Evolutionary conservation across 30 jellyfish, hydroid and myxozoan genomes (phyloP).

Genomic region (Aurelia coerulea): DNA sequence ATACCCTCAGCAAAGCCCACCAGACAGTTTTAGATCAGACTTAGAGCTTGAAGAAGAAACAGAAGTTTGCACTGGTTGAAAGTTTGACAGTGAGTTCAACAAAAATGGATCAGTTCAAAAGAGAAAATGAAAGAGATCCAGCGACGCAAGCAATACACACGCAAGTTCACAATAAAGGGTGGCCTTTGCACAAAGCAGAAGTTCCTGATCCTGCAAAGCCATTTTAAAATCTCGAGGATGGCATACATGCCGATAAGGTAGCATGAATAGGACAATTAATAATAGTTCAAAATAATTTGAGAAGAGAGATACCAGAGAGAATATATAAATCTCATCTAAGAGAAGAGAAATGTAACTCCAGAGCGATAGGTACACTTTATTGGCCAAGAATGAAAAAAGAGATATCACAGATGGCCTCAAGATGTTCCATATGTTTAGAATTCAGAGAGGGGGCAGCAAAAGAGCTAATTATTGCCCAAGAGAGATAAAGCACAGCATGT

Average conservation of each 20-base stretch:
- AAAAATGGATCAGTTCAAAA: background rate
- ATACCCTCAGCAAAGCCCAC: background rate
- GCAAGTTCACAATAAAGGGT: conserved; percentile 19
- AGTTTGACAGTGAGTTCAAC: conserved; percentile 38
- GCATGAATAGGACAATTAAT: background rate
- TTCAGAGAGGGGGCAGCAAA: conserved; percentile 18
- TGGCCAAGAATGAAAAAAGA: conserved; percentile 34
- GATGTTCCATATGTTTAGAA: conserved; percentile 28
- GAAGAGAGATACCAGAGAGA: too few relatives aligned
- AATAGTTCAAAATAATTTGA: too few relatives aligned
- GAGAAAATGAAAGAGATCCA: conserved; percentile 40
- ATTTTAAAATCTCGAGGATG: conserved; percentile 29
- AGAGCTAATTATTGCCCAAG: conserved; percentile 41
- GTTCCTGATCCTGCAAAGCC: conserved; percentile 40
- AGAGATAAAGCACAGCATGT: conserved; percentile 25
- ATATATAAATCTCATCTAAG: background rate
- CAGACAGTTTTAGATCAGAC: background rate
- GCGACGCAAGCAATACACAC: conserved; percentile 39
- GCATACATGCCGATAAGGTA: conserved; percentile 11
- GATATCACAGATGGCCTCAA: conserved; percentile 10
- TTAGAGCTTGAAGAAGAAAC: conserved; percentile 20
- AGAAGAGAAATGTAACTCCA: conserved; percentile 32
- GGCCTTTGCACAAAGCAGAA: conserved; percentile 1
- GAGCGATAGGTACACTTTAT: conserved; percentile 51
- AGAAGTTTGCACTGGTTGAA: conserved; percentile 1